phyloP scores from a whole-genome alignment of 2,113 vertebrate genomes.

The Melanotaenia duboulayi region DNA sequence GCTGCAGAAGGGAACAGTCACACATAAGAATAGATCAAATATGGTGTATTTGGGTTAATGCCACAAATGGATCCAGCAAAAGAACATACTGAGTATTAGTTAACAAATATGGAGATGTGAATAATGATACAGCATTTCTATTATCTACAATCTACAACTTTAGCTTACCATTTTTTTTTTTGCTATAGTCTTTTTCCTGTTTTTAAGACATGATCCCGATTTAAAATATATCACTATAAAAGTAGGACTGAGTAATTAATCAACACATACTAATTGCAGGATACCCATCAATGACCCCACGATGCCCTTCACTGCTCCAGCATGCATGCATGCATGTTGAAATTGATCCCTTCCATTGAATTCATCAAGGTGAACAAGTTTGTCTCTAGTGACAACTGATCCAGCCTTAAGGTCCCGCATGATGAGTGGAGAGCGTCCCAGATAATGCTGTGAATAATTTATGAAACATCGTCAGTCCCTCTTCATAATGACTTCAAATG shows the following conservation, averaged over 20 bases:
- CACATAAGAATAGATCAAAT: conserved; percentile 65
- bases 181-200: neutral
- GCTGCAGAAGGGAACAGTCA: conserved; percentile 44
- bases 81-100: conserved; percentile 34
- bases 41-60: conserved; percentile 37
- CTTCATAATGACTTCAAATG: conserved; percentile 81
- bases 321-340: conserved; percentile 14
- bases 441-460: conserved; percentile 78
- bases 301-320: neutral
- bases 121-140: neutral
- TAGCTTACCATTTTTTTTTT: neutral
- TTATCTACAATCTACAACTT: neutral
- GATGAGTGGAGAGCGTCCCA: conserved; percentile 57
- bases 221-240: neutral
- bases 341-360: conserved; percentile 39
- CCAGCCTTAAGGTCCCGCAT: conserved; percentile 33
- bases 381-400: conserved; percentile 50
- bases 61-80: conserved; percentile 43
- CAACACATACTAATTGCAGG: neutral
- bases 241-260: neutral
- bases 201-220: neutral
- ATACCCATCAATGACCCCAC: neutral
- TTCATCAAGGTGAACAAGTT: conserved; percentile 52
- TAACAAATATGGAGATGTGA: conserved; percentile 7
- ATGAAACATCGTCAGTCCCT: conserved; percentile 74